phyloP scores from a whole-genome alignment of 2,888 invertebrate species.

The Mechanitis messenoides region DNA sequence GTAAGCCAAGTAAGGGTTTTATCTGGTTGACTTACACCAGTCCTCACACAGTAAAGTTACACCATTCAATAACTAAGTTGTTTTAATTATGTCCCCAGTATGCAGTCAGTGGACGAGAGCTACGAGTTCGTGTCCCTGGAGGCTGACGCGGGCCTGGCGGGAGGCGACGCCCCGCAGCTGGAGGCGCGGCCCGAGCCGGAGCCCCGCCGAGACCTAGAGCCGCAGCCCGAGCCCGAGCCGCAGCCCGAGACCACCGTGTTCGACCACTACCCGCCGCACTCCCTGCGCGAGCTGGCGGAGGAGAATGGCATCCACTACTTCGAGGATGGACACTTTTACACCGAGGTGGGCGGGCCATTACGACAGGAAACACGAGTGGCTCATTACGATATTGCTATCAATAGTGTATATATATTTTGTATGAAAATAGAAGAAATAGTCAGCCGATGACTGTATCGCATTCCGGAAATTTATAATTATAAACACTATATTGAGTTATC shows the following conservation, averaged over 20 bases:
- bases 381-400: too few relatives aligned
- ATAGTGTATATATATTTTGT: too few relatives aligned
- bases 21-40: too few relatives aligned
- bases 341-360: conserved; percentile 76
- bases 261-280: conserved; percentile 76
- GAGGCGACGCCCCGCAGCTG: conserved; percentile 31
- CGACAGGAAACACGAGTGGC: too few relatives aligned
- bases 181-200: conserved; percentile 17
- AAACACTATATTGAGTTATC: too few relatives aligned
- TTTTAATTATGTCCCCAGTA: conserved; percentile 39
- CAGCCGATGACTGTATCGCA: too few relatives aligned
- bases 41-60: too few relatives aligned
- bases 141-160: conserved; percentile 53
- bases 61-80: too few relatives aligned
- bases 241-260: conserved; percentile 28
- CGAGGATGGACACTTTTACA: conserved; percentile 95
- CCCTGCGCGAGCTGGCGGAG: conserved; percentile 81
- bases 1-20: too few relatives aligned
- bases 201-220: conserved; percentile 90
- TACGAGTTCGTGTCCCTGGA: conserved; percentile 69
- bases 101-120: conserved; percentile 75
- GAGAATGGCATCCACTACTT: conserved; percentile 93
- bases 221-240: conserved; percentile 74
- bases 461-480: too few relatives aligned
- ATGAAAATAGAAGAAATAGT: too few relatives aligned